Evolutionary conservation across 2,113 vertebrate genomes (phyloP).

Genomic region (Muntiacus muntjak): DNA sequence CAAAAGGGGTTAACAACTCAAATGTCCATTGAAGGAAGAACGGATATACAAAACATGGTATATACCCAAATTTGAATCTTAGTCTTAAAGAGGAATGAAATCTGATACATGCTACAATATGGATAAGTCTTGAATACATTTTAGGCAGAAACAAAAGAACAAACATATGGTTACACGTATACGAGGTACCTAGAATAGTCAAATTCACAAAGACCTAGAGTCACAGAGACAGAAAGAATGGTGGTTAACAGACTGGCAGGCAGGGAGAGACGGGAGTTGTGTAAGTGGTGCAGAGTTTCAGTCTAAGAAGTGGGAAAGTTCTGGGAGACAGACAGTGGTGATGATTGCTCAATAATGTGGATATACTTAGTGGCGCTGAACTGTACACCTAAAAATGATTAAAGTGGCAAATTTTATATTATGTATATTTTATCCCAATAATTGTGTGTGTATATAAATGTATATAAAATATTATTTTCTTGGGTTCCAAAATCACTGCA

Average conservation of each 20-base stretch:
- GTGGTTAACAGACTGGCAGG: not conserved
- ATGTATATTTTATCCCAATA: not conserved
- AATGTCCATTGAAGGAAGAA: not conserved
- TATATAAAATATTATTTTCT: not conserved
- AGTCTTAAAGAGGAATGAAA: not conserved
- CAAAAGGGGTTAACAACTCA: not conserved
- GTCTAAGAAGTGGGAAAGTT: not conserved
- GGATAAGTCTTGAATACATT: not conserved
- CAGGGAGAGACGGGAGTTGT: not conserved
- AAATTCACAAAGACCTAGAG: not conserved
- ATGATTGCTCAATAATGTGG: not conserved
- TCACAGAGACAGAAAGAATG: not conserved
- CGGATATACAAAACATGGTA: not conserved
- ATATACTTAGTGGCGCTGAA: not conserved
- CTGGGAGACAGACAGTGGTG: not conserved
- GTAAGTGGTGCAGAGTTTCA: not conserved
- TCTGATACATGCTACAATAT: not conserved
- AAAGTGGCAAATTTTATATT: not conserved
- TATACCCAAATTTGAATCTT: not conserved
- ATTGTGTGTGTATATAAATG: not conserved
- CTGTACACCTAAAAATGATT: not conserved
- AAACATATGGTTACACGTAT: not conserved
- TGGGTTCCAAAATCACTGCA: not conserved
- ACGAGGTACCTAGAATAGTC: not conserved
- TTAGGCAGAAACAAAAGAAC: not conserved